Evolutionary conservation across 2,113 vertebrate species (phyloP).

Genomic region (Balaeniceps rex): DNA sequence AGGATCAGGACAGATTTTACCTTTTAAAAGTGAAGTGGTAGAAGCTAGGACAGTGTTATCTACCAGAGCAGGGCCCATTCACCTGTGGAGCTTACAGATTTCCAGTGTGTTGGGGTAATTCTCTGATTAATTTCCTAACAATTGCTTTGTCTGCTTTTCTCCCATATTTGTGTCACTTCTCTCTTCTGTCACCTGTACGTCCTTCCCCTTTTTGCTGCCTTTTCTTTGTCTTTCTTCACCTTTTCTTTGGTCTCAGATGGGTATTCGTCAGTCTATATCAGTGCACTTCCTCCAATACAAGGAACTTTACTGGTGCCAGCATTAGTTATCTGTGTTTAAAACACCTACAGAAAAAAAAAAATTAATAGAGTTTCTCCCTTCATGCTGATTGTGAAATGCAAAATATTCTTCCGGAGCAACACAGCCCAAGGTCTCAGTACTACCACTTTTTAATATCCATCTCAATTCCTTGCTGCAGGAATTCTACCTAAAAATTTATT

Average conservation of each 20-base stretch:
- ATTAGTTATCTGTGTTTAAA: neutral
- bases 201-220: neutral
- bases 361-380: neutral
- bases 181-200: neutral
- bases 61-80: neutral
- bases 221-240: neutral
- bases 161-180: neutral
- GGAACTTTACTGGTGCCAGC: neutral
- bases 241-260: neutral
- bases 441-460: neutral
- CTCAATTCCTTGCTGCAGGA: neutral
- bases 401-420: neutral
- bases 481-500: neutral
- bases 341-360: neutral
- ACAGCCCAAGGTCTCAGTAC: neutral
- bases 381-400: neutral
- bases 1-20: neutral
- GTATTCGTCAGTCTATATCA: neutral
- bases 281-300: neutral
- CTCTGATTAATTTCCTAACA: neutral
- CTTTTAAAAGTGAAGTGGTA: neutral
- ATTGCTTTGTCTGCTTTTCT: neutral
- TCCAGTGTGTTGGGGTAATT: neutral
- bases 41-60: neutral
- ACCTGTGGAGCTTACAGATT: neutral